Percentiles rank a stretch among this genome's conserved stretches.
Conservation (phyloP, 2,888 invertebrate species). For the Megaustenia siamemsis region DNA sequence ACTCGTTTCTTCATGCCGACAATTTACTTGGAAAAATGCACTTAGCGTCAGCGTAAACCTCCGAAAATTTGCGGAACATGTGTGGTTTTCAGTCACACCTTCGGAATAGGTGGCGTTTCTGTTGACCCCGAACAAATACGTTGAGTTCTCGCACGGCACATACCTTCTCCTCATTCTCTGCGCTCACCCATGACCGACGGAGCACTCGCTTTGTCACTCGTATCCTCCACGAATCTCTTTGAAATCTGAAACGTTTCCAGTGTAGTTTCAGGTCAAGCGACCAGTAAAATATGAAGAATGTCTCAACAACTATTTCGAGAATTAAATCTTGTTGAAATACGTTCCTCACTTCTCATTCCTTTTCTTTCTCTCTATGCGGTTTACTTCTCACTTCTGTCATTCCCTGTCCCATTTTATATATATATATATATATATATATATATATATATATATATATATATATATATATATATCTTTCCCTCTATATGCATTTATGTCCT, state of each 20-base stretch:
- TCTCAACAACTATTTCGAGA: neutral
- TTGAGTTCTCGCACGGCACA: neutral
- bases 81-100: neutral
- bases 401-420: too few relatives aligned
- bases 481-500: too few relatives aligned
- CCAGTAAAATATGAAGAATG: neutral
- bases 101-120: neutral
- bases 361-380: too few relatives aligned
- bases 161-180: slow-evolving; percentile 15
- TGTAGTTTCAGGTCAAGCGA: neutral
- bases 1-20: too few relatives aligned
- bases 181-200: slow-evolving; percentile 35
- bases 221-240: neutral
- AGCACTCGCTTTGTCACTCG: slow-evolving; percentile 35
- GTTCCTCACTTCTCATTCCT: too few relatives aligned
- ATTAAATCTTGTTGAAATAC: too few relatives aligned
- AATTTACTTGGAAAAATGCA: too few relatives aligned
- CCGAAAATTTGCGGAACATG: neutral
- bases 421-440: too few relatives aligned
- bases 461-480: too few relatives aligned
- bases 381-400: too few relatives aligned
- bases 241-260: slow-evolving; percentile 22
- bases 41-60: too few relatives aligned
- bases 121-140: neutral
- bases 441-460: too few relatives aligned